These are phyloP conservation scores for Fragariocoptes setiger DNA, from an alignment of 1,140 invertebrate species.

Conservation along the genomic window DNA sequence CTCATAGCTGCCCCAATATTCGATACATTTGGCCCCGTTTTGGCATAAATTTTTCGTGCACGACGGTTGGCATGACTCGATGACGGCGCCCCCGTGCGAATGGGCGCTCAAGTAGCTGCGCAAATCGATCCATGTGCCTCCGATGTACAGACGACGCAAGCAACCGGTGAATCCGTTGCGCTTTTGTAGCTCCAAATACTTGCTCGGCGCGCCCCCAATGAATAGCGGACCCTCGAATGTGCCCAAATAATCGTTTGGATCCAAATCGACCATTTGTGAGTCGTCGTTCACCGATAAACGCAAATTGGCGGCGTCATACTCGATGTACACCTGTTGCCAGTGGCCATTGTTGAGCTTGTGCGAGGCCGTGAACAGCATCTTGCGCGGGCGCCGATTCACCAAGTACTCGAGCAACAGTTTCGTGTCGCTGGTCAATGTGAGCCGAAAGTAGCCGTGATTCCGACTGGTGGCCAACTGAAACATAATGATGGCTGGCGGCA, in stretches of 20 bases:
- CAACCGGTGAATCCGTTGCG: slow-evolving; percentile 57
- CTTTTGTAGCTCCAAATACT: slow-evolving; percentile 22
- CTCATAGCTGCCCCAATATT: slow-evolving; percentile 63
- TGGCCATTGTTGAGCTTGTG: slow-evolving; percentile 52
- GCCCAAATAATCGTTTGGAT: slow-evolving; percentile 52
- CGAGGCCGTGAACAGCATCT: slow-evolving; percentile 41
- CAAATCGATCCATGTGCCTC: slow-evolving; percentile 57
- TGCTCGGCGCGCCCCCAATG: slow-evolving; percentile 59
- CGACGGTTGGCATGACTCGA: slow-evolving; percentile 40
- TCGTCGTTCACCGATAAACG: slow-evolving; percentile 65
- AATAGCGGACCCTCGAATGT: slow-evolving; percentile 71
- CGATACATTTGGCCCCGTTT: slow-evolving; percentile 58
- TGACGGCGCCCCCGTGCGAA: slow-evolving; percentile 9
- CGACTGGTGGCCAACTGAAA: slow-evolving; percentile 28
- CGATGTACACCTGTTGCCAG: slow-evolving; percentile 54
- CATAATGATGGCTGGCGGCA: slow-evolving; percentile 49
- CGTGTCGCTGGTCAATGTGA: slow-evolving; percentile 47
- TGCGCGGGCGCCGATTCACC: slow-evolving; percentile 34
- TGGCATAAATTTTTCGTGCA: slow-evolving; percentile 72
- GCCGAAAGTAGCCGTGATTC: slow-evolving; percentile 53
- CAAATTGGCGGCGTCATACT: slow-evolving; percentile 54
- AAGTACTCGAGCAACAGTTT: slow-evolving; percentile 63
- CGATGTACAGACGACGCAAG: slow-evolving; percentile 60
- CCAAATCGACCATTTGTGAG: slow-evolving; percentile 47
- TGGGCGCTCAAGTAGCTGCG: slow-evolving; percentile 59